Conservation (phyloP, 2,888 invertebrate species). For the Ernsta delagoae region DNA sequence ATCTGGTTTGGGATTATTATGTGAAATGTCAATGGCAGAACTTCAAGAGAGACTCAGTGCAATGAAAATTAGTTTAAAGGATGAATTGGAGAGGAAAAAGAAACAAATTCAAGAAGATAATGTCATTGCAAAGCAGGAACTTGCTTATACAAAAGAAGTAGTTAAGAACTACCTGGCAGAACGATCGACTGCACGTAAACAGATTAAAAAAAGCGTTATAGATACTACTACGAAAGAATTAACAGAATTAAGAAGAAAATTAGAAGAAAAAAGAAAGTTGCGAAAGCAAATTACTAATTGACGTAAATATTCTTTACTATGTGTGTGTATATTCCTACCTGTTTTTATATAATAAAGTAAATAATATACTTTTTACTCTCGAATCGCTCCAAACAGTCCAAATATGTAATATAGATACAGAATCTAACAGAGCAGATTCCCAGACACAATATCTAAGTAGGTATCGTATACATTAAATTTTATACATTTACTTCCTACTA, state of each 20-base stretch:
- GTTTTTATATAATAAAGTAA: constrained; percentile 5
- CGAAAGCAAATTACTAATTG: constrained; percentile 52
- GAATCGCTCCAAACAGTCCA: too few relatives aligned
- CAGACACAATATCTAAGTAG: too few relatives aligned
- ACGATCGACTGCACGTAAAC: constrained; percentile 56
- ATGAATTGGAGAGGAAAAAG: constrained; percentile 80
- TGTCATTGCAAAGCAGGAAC: constrained; percentile 68
- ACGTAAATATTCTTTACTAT: neutral
- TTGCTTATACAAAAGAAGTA: constrained; percentile 74
- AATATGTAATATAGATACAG: too few relatives aligned
- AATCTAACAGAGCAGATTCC: too few relatives aligned
- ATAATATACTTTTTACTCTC: too few relatives aligned
- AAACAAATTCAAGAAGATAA: constrained; percentile 73
- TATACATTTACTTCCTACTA: too few relatives aligned
- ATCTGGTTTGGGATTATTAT: constrained; percentile 83
- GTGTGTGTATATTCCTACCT: too few relatives aligned
- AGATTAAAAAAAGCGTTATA: constrained; percentile 54
- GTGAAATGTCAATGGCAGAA: constrained; percentile 88
- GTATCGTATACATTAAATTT: too few relatives aligned
- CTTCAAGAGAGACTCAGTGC: constrained; percentile 81
- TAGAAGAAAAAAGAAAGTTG: constrained; percentile 77
- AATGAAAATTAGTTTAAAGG: constrained; percentile 78
- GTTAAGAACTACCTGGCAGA: constrained; percentile 69
- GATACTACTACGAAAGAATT: constrained; percentile 66
- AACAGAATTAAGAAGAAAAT: constrained; percentile 70